A percentile compares a stretch with the other conserved stretches of the same genome.
phyloP scores from a whole-genome alignment of 2,113 vertebrate genomes.

The Pteruthius melanotis region DNA sequence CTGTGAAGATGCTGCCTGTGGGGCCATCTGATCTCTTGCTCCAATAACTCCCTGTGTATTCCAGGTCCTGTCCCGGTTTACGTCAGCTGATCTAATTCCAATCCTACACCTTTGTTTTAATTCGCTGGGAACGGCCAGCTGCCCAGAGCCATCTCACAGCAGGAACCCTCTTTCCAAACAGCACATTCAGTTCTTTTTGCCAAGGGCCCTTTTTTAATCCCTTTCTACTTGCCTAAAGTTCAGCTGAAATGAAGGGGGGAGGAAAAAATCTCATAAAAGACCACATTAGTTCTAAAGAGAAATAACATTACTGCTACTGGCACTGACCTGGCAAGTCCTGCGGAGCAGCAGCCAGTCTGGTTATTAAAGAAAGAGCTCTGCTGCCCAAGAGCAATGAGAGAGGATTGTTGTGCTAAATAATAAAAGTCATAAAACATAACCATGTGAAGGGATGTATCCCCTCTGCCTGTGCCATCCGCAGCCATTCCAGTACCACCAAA shows the following conservation, averaged over 20 bases:
- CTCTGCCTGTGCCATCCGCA: not conserved
- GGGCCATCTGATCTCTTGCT: not conserved
- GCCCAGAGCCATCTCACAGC: constrained; percentile 27
- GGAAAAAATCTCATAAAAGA: constrained; percentile 34
- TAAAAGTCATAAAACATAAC: constrained; percentile 26
- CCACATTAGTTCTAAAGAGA: constrained; percentile 51
- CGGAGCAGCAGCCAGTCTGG: not conserved
- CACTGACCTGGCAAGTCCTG: constrained; percentile 26
- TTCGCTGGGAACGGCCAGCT: not conserved
- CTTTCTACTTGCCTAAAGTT: constrained; percentile 41
- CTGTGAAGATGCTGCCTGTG: not conserved
- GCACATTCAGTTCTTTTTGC: constrained; percentile 11
- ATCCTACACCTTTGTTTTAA: constrained; percentile 17
- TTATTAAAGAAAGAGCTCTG: constrained; percentile 60
- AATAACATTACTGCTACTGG: constrained; percentile 20
- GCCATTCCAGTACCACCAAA: not conserved
- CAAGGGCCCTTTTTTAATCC: constrained; percentile 19
- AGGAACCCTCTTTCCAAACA: not conserved
- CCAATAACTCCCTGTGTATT: not conserved
- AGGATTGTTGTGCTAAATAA: constrained; percentile 44
- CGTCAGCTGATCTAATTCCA: not conserved
- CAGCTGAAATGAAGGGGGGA: constrained; percentile 14
- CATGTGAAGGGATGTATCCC: not conserved
- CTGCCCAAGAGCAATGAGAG: constrained; percentile 20
- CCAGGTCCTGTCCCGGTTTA: not conserved